phyloP scores from a whole-genome alignment of 2,113 vertebrate genomes.

The Pipa parva region DNA sequence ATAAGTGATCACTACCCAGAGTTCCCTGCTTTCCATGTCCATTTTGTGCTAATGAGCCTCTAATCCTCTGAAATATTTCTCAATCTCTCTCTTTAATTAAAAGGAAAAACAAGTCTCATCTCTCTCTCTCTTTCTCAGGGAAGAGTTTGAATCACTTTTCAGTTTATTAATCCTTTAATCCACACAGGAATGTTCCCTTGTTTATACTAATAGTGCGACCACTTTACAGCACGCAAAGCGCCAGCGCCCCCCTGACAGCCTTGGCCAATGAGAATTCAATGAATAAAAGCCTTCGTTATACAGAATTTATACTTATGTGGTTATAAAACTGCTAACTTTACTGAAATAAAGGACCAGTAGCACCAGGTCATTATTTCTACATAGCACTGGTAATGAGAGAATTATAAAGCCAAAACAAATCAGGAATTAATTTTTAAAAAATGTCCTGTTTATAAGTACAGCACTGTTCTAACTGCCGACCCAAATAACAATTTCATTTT shows the following conservation, averaged over 20 bases:
- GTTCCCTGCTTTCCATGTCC: slow-evolving; percentile 60
- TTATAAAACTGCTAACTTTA: no score
- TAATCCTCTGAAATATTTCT: slow-evolving; percentile 84
- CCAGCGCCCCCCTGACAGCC: slow-evolving; percentile 43
- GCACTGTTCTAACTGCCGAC: no score
- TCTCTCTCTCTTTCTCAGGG: slow-evolving; percentile 63
- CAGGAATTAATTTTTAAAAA: no score
- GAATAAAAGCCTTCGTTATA: slow-evolving; percentile 30
- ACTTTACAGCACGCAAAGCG: slow-evolving; percentile 49
- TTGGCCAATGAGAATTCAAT: slow-evolving; percentile 43
- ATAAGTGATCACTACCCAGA: slow-evolving; percentile 54
- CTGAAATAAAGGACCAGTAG: no score
- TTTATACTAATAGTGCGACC: slow-evolving; percentile 61
- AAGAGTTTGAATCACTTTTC: slow-evolving; percentile 81
- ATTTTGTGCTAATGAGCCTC: slow-evolving; percentile 56
- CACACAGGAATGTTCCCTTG: slow-evolving; percentile 75
- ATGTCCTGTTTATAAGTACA: no score
- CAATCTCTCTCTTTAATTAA: slow-evolving; percentile 85
- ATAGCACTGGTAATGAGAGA: no score
- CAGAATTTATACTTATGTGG: no score
- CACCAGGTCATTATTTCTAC: no score
- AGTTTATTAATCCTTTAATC: slow-evolving; percentile 82
- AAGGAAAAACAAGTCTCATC: slow-evolving; percentile 64
- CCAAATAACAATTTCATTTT: no score
- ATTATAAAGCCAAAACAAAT: no score